Evolutionary conservation across 2,113 vertebrate genomes (phyloP).

Genomic region (Nibea coibor): DNA sequence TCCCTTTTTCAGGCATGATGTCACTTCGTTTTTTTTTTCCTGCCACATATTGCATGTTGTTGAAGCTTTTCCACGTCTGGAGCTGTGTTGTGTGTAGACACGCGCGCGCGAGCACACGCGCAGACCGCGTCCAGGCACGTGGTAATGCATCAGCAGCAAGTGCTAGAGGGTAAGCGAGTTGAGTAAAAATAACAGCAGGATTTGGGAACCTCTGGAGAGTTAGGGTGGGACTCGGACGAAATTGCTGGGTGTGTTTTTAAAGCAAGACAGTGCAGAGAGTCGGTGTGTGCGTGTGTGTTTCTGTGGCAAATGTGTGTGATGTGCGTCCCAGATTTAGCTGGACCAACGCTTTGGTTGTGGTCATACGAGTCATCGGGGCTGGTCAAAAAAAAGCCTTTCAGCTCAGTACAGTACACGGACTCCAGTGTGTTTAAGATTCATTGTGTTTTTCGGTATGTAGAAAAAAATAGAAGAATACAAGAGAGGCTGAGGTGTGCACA

Average conservation of each 20-base stretch:
- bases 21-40: conserved; percentile 29
- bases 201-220: conserved; percentile 75
- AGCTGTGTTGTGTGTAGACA: conserved; percentile 24
- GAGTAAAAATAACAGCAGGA: conserved; percentile 82
- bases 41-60: conserved; percentile 41
- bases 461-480: conserved; percentile 15
- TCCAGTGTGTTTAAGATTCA: conserved; percentile 40
- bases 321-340: conserved; percentile 73
- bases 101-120: not conserved
- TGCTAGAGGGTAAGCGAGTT: conserved; percentile 50
- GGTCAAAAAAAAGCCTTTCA: conserved; percentile 38
- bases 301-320: conserved; percentile 56
- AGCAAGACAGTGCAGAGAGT: conserved; percentile 53
- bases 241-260: conserved; percentile 80
- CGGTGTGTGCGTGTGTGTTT: conserved; percentile 43
- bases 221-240: conserved; percentile 81
- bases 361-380: conserved; percentile 53
- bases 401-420: conserved; percentile 34
- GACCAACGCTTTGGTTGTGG: conserved; percentile 74
- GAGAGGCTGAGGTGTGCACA: conserved; percentile 19
- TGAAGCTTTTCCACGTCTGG: conserved; percentile 25
- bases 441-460: conserved; percentile 55
- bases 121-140: conserved; percentile 28
- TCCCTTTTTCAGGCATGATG: conserved; percentile 37
- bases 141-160: conserved; percentile 46